Percentiles rank a stretch among this genome's conserved stretches.
These are phyloP conservation scores for Avahi laniger DNA, from an alignment of 2,797 vertebrate species.

Conservation along the genomic window DNA sequence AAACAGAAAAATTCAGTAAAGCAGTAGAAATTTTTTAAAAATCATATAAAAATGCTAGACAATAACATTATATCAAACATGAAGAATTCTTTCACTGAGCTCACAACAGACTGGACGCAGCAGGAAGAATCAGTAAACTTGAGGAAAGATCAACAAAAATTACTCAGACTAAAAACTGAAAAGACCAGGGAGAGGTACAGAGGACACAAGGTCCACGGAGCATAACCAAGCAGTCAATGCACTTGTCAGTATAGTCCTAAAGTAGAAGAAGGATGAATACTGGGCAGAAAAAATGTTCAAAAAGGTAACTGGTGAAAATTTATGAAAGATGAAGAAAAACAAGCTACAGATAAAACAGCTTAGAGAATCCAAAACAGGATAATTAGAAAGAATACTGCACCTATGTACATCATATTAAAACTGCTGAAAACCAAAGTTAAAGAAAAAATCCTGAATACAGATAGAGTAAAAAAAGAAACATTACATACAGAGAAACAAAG, in stretches of 20 bases:
- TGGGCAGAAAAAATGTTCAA: not conserved
- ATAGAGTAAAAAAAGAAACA: not conserved
- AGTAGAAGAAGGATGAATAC: not conserved
- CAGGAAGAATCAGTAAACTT: not conserved
- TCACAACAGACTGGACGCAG: not conserved
- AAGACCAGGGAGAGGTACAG: accelerated
- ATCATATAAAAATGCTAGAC: not conserved
- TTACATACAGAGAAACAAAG: not conserved
- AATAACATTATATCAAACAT: not conserved
- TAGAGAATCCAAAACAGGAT: not conserved
- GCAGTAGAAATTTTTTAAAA: not conserved
- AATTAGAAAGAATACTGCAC: not conserved
- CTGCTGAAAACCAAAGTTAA: not conserved
- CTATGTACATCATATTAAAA: not conserved
- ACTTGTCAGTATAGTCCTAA: not conserved
- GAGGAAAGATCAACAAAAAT: not conserved
- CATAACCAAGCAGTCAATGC: not conserved
- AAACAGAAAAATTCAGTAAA: not conserved
- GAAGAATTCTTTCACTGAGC: not conserved
- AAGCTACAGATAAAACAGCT: not conserved
- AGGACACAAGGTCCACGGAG: not conserved
- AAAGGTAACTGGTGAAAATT: not conserved
- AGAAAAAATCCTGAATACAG: not conserved
- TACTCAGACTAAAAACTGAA: not conserved
- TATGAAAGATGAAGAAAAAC: not conserved